Evolutionary conservation across 2,888 invertebrate genomes (phyloP).

Genomic region (Homarus gammarus): DNA sequence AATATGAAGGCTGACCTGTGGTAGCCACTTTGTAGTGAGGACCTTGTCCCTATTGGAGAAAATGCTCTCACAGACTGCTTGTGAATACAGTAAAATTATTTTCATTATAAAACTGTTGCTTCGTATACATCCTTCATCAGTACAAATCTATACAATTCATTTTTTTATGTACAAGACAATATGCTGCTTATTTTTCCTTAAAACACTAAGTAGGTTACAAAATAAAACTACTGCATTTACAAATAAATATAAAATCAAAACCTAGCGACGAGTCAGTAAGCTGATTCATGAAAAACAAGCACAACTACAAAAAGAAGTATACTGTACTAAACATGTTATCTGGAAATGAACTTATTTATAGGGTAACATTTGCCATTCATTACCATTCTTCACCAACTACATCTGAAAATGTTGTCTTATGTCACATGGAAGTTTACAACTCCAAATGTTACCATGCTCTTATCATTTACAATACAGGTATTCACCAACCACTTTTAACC

Average conservation of each 20-base stretch:
- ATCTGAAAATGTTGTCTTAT: too few relatives aligned
- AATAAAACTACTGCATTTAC: constrained; percentile 17
- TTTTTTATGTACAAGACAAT: constrained; percentile 15
- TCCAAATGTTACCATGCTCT: too few relatives aligned
- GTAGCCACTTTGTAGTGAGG: background rate
- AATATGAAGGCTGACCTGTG: background rate
- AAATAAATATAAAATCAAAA: constrained; percentile 10
- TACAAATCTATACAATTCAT: constrained; percentile 20
- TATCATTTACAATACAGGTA: too few relatives aligned
- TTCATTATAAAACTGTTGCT: background rate
- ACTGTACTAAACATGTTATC: background rate
- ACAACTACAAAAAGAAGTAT: background rate
- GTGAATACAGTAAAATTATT: background rate
- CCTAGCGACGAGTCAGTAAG: background rate
- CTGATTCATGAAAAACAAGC: background rate
- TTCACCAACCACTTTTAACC: too few relatives aligned
- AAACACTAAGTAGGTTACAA: background rate
- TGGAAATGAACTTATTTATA: background rate
- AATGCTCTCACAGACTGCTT: background rate
- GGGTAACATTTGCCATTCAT: background rate
- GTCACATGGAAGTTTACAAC: too few relatives aligned
- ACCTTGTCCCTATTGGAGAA: background rate
- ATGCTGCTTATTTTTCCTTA: constrained; percentile 6
- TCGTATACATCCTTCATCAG: constrained; percentile 8
- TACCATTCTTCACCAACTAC: background rate